Percentiles rank a stretch among this genome's conserved stretches.
Conservation (phyloP, 2,113 vertebrate species). For the Abramis brama region DNA sequence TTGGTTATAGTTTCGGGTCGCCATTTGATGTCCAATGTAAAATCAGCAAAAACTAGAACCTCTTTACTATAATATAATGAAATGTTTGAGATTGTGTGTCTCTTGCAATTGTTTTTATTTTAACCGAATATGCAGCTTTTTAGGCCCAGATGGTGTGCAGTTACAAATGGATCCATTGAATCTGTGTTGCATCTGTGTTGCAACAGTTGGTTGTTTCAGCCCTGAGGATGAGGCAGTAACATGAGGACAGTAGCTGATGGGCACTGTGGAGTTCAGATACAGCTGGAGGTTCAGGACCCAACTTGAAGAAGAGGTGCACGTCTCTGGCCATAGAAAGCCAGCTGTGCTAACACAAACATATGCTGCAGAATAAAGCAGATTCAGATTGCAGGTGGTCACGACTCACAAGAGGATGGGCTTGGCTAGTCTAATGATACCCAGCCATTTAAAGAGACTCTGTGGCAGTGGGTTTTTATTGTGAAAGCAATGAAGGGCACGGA, state of each 20-base stretch:
- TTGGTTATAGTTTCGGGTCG: not conserved
- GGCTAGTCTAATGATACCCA: not conserved
- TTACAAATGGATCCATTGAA: not conserved
- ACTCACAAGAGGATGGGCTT: not conserved
- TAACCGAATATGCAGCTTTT: not conserved
- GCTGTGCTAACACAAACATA: constrained; percentile 33
- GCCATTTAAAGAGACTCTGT: not conserved
- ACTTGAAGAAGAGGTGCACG: not conserved
- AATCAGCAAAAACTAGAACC: not conserved
- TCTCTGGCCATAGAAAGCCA: constrained; percentile 15
- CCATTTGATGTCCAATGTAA: not conserved
- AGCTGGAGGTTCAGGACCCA: constrained; percentile 26
- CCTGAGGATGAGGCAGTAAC: constrained; percentile 25
- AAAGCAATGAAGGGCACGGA: not conserved
- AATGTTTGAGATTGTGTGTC: not conserved
- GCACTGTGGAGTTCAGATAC: constrained; percentile 18
- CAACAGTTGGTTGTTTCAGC: constrained; percentile 22
- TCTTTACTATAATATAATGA: not conserved
- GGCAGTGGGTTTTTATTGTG: not conserved
- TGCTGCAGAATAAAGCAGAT: not conserved
- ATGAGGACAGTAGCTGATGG: constrained; percentile 34
- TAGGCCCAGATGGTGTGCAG: not conserved
- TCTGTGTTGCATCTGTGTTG: not conserved
- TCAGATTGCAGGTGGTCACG: constrained; percentile 26
- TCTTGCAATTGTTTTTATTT: not conserved